Conservation (phyloP, 2,888 invertebrate genomes). For the Xestia ashworthii region DNA sequence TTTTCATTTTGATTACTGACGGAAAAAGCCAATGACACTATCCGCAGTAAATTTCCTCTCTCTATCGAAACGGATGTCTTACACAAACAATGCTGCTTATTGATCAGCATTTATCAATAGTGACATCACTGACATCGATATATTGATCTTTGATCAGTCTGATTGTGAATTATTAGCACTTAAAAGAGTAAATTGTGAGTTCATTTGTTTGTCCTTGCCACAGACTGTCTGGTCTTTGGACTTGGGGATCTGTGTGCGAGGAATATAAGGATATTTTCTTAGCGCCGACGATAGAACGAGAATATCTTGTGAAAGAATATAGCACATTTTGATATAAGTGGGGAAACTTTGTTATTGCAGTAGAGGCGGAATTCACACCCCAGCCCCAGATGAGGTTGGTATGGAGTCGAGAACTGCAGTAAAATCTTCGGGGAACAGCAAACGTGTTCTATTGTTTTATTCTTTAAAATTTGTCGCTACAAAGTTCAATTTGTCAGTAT, state of each 20-base stretch:
- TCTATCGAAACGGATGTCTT: constrained; percentile 34
- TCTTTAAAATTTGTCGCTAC: too few relatives aligned
- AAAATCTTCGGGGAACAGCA: too few relatives aligned
- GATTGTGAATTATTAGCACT: constrained; percentile 38
- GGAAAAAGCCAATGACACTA: not conserved
- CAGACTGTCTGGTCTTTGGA: not conserved
- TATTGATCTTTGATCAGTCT: constrained; percentile 39
- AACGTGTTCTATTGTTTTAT: too few relatives aligned
- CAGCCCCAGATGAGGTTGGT: too few relatives aligned
- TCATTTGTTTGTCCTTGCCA: constrained; percentile 23
- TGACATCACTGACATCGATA: constrained; percentile 23
- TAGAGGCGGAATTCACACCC: too few relatives aligned
- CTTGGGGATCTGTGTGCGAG: not conserved
- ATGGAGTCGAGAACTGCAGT: too few relatives aligned
- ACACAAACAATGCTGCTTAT: constrained; percentile 3
- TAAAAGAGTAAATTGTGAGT: not conserved
- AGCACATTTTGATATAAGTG: too few relatives aligned
- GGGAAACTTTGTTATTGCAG: too few relatives aligned
- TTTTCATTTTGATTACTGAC: too few relatives aligned
- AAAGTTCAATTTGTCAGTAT: too few relatives aligned
- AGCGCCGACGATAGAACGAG: not conserved
- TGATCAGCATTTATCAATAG: constrained; percentile 22
- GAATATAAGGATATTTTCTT: not conserved
- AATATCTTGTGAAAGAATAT: too few relatives aligned
- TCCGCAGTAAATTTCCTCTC: constrained; percentile 14